Evolutionary conservation across 1,140 invertebrate genomes (phyloP).

Genomic region (Lysiphlebus fabarum): DNA sequence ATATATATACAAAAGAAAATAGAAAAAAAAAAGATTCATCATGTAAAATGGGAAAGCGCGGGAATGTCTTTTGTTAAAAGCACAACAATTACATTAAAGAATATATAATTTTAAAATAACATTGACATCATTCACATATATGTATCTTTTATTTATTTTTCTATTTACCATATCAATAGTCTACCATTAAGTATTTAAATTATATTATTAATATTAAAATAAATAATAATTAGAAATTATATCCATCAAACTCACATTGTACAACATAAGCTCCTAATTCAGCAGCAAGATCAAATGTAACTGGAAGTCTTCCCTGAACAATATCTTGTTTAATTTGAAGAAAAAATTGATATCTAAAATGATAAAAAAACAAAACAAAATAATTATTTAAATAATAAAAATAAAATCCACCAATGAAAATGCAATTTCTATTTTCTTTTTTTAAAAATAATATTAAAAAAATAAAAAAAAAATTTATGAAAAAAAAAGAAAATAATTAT

Average conservation of each 20-base stretch:
- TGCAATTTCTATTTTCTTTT: too few relatives aligned
- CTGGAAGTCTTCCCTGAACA: slow-evolving; percentile 82
- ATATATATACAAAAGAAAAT: too few relatives aligned
- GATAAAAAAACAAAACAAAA: slow-evolving; percentile 25
- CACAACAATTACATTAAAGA: too few relatives aligned
- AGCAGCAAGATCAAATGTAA: slow-evolving; percentile 83
- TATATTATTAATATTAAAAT: background rate
- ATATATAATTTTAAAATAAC: too few relatives aligned
- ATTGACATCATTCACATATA: slow-evolving; percentile 3
- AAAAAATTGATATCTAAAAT: slow-evolving; percentile 88
- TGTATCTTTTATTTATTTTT: slow-evolving; percentile 1
- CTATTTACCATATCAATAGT: background rate
- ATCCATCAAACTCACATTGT: slow-evolving; percentile 77
- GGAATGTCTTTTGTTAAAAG: slow-evolving; percentile 1
- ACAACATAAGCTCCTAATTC: slow-evolving; percentile 91
- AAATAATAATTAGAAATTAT: slow-evolving; percentile 20
- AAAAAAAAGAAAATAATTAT: too few relatives aligned
- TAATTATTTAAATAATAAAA: slow-evolving; percentile 21
- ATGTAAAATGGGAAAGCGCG: slow-evolving; percentile 1
- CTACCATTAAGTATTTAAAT: background rate
- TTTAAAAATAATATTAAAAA: too few relatives aligned
- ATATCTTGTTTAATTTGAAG: slow-evolving; percentile 95
- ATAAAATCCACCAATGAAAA: background rate
- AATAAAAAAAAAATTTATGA: too few relatives aligned
- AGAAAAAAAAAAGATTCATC: background rate